Conservation (phyloP, 1,140 invertebrate species). For the Pachyrhynchus sulphureomaculatus region DNA sequence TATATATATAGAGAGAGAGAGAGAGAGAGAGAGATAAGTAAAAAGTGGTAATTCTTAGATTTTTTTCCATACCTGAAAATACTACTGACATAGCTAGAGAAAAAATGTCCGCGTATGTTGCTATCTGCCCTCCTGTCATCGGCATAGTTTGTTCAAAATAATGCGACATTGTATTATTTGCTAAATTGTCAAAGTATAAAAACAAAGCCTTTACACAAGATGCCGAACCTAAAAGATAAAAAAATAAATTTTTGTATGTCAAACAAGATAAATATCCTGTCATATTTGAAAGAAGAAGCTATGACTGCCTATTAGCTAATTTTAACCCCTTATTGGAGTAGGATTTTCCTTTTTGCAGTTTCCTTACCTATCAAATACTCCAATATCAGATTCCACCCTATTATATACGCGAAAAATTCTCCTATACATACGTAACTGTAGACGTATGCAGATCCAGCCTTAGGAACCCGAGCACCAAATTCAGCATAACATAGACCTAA, state of each 20-base stretch:
- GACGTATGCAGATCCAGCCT: slow-evolving; percentile 84
- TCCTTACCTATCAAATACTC: slow-evolving; percentile 84
- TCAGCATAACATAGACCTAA: slow-evolving; percentile 82
- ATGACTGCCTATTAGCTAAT: too few relatives aligned
- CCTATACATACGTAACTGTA: slow-evolving; percentile 90
- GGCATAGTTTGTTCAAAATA: slow-evolving; percentile 61
- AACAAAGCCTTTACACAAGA: slow-evolving; percentile 75
- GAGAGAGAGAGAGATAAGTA: too few relatives aligned
- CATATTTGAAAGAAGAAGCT: too few relatives aligned
- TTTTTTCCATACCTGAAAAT: slow-evolving; percentile 60
- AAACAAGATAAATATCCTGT: too few relatives aligned
- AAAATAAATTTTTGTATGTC: slow-evolving; percentile 4
- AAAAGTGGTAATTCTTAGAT: too few relatives aligned
- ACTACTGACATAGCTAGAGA: slow-evolving; percentile 61
- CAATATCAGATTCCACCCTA: slow-evolving; percentile 87
- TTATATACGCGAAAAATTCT: slow-evolving; percentile 76
- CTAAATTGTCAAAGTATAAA: slow-evolving; percentile 69
- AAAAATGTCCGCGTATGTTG: slow-evolving; percentile 69
- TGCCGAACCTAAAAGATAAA: slow-evolving; percentile 57
- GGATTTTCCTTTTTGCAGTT: too few relatives aligned
- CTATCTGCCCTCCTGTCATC: slow-evolving; percentile 59
- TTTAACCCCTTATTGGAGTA: too few relatives aligned
- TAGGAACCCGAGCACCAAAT: slow-evolving; percentile 85
- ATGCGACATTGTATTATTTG: slow-evolving; percentile 62
- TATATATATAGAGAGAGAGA: too few relatives aligned